Evolutionary conservation across 2,888 invertebrate genomes (phyloP), one percentile per base, ranked within the genome.

Genomic region (Hemicrepidius hirtus): DNA sequence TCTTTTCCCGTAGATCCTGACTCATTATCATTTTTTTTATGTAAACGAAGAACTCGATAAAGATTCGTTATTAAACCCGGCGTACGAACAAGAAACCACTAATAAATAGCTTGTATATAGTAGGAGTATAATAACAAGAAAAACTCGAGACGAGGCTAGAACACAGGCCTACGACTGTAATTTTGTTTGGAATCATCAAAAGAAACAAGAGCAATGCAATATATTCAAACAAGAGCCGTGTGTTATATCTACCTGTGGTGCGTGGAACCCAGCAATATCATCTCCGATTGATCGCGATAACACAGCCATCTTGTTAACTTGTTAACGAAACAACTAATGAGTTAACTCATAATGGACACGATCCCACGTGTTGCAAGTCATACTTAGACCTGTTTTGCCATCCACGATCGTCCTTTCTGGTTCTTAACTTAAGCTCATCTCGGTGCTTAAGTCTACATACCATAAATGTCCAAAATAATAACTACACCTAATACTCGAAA

Each of bases 321-420:
- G 85, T 85, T 85, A 85, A 85, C 84, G 83, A 84, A 84, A 85
- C 83, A 84, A 83, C 85, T 85, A 85, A 85, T 85, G 85, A 85
- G 84, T 85, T 84, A 83, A 82, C 82, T 81, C 81, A 81, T 84
- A 84, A 84, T 83, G 83, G 84, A 81, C 74, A 76, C 79, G 79
- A 79, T 78, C 77, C 81, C 80, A 81, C 81, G 81, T 82, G 83
- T 80, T 84, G 84, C 84, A 84, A 85, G 84, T 84, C 84, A 84
- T 84, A 84, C 80, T 79, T 75, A 76, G 79, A 80, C 81, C 81
- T 80, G 82, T 81, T 82, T 79, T 53, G 35, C 60, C 41, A 44
- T 49, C 35, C 69, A 55, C 67, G 53, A 63, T 35, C 57, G 35
- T 28, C 21, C 21, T 20, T 44, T 44, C 35, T 57, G 49, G 18